Evolutionary conservation across 2,888 invertebrate species (phyloP).

Genomic region (Aphidius colemani): DNA sequence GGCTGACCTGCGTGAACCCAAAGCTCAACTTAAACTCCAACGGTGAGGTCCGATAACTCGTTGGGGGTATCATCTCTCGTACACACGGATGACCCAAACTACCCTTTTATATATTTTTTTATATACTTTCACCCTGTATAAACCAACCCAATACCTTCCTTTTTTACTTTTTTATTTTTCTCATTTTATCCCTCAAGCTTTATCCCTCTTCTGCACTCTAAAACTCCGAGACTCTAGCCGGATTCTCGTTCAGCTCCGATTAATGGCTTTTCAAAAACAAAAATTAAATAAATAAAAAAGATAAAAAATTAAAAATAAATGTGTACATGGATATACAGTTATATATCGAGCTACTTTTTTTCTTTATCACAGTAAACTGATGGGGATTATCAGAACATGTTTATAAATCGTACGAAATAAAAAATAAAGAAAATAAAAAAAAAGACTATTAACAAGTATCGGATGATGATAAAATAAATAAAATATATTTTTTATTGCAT

Average conservation of each 20-base stretch:
- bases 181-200: not conserved
- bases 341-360: not conserved
- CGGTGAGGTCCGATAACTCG: slow-evolving; percentile 28
- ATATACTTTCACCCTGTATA: not conserved
- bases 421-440: too few species aligned
- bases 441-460: too few species aligned
- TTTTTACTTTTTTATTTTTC: not conserved
- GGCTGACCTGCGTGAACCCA: slow-evolving; percentile 45
- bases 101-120: slow-evolving; percentile 14
- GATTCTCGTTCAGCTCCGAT: not conserved
- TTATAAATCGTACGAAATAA: too few species aligned
- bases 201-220: not conserved
- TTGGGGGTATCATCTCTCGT: slow-evolving; percentile 22
- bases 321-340: slow-evolving; percentile 2
- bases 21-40: slow-evolving; percentile 32
- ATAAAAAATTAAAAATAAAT: slow-evolving; percentile 26
- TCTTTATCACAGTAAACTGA: too few species aligned
- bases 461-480: too few species aligned
- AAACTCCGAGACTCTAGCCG: not conserved
- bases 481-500: too few species aligned
- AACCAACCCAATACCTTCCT: too few species aligned
- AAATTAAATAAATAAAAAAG: slow-evolving; percentile 30
- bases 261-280: slow-evolving; percentile 4
- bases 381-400: too few species aligned
- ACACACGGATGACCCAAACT: slow-evolving; percentile 23